Evolutionary conservation across 2,113 vertebrate species (phyloP).

Genomic region (Gadus chalcogrammus): DNA sequence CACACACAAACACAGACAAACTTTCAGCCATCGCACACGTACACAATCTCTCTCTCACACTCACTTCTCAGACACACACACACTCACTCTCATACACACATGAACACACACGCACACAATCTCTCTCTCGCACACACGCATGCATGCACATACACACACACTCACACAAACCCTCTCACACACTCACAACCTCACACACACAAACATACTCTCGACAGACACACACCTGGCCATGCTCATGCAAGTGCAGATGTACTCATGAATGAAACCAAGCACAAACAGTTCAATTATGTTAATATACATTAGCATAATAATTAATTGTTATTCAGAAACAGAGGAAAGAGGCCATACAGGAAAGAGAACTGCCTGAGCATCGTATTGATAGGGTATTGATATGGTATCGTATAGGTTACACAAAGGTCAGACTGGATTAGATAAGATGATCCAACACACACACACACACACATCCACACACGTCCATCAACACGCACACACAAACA

Average conservation of each 20-base stretch:
- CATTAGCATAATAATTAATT: neutral
- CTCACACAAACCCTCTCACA: too few relatives aligned
- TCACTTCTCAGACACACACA: neutral
- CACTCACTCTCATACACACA: neutral
- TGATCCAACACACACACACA: neutral
- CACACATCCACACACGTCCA: too few relatives aligned
- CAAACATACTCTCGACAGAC: too few relatives aligned
- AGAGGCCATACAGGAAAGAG: neutral
- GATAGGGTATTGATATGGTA: too few relatives aligned
- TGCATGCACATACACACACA: too few relatives aligned
- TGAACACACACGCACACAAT: too few relatives aligned
- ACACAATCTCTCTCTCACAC: neutral
- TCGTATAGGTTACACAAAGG: too few relatives aligned
- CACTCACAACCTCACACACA: too few relatives aligned
- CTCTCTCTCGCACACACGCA: too few relatives aligned
- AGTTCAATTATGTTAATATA: neutral
- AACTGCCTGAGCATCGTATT: too few relatives aligned
- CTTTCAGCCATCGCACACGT: neutral
- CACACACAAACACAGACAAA: conserved; percentile 4
- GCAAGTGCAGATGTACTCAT: neutral
- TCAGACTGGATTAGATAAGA: too few relatives aligned
- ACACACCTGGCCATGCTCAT: neutral
- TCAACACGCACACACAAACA: conserved; percentile 8
- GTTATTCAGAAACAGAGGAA: neutral
- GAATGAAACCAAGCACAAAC: neutral